Evolutionary conservation across 1,140 invertebrate genomes (phyloP), one percentile per base, ranked within the genome.

Genomic region (Galleria mellonella): DNA sequence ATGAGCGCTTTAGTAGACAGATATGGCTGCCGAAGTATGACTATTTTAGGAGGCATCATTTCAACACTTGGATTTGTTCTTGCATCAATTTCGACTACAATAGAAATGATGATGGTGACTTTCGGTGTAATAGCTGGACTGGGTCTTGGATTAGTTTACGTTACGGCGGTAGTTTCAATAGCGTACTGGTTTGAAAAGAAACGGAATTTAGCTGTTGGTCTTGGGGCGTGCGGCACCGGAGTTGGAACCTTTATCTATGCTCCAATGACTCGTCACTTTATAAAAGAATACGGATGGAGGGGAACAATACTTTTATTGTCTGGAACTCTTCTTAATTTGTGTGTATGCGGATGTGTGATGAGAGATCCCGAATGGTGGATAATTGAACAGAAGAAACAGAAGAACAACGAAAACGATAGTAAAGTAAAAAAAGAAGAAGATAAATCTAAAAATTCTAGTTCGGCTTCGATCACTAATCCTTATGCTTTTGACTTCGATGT

Each of bases 121-220:
- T 97, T 97, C 76, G 95, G 96, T 1, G 89, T 96, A 1, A 89
- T 97, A 14, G 92, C 95, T 17, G 96, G 96, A 1, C 83, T 96
- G 12, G 96, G 95, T 3, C 87, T 97, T 41, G 94, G 95, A 2
- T 83, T 97, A 17, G 94, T 94, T 27, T 96, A 95, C 70, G 95
- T 98, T 0, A 96, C 96, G 8, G 94, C 94, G 0, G 94, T 96
- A 1, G 97, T 98, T 1, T 92, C 91, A 27, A 97, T 99, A 39
- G 96, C 97, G 8, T 97, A 96, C 71, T 99, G 98, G 90, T 99
- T 99, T 75, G 97, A 99, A 56, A 94, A 95, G 65, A 94, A 93
- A 65, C 89, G 97, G 14, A 96, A 94, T 8, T 87, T 99, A 32
- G 97, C 97, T 2, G 97, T 96, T 9, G 96, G 97, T 0, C 89